phyloP scores from a whole-genome alignment of 1,140 invertebrate species.

The Halotydeus destructor region DNA sequence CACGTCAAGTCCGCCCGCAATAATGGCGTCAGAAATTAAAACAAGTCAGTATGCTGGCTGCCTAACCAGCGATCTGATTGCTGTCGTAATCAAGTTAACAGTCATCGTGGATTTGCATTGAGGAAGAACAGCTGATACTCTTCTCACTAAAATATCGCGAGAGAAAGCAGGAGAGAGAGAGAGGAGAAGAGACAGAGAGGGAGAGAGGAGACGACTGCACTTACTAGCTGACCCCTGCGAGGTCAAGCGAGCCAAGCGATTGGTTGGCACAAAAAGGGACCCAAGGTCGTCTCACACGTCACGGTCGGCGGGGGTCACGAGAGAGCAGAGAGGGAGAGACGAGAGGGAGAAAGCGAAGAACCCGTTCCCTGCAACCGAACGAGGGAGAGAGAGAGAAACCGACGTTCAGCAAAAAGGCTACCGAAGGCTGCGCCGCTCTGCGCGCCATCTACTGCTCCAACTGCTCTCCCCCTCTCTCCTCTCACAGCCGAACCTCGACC shows the following conservation, averaged over 20 bases:
- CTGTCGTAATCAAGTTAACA: too few species aligned
- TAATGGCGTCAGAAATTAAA: neutral
- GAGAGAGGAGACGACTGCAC: neutral
- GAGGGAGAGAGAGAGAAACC: constrained; percentile 1
- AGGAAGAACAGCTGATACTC: neutral
- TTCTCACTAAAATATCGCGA: too few species aligned
- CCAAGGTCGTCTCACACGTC: neutral
- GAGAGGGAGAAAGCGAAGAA: neutral
- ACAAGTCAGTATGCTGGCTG: neutral
- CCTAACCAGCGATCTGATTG: neutral
- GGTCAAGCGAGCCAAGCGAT: neutral
- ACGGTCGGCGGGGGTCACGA: neutral
- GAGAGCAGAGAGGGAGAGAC: neutral
- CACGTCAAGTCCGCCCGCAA: neutral
- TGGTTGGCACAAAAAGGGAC: neutral
- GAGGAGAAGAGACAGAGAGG: neutral
- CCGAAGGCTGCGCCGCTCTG: neutral
- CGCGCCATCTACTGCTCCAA: neutral
- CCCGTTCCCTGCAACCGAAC: neutral
- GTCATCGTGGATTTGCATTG: neutral
- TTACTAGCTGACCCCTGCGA: neutral
- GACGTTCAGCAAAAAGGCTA: neutral
- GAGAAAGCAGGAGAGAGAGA: too few species aligned
- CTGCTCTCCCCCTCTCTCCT: neutral
- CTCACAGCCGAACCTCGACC: neutral